Conservation (phyloP, 2,797 vertebrate species). For the Neosilurus mollespiculum region DNA sequence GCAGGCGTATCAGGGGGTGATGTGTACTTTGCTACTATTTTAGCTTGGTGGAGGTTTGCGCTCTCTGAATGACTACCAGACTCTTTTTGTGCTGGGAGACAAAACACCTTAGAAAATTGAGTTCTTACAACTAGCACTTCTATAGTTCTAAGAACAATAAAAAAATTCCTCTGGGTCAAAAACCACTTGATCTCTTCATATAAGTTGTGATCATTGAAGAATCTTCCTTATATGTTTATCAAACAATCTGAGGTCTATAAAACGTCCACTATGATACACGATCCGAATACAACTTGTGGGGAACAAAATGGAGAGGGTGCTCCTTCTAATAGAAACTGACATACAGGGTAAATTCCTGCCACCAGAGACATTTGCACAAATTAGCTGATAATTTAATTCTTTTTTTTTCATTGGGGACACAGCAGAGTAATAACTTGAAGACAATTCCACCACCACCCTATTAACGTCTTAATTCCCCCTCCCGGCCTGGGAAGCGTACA, state of each 20-base stretch:
- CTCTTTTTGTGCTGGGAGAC: no score
- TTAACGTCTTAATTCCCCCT: slow-evolving; percentile 85
- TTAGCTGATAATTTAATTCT: slow-evolving; percentile 88
- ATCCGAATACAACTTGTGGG: neutral
- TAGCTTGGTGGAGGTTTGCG: no score
- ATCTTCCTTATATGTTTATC: neutral
- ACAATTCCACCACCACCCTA: slow-evolving; percentile 77
- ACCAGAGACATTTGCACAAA: slow-evolving; percentile 79
- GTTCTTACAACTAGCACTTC: no score
- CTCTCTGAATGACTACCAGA: no score
- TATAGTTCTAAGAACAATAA: no score
- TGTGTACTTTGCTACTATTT: no score
- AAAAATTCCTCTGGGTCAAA: no score
- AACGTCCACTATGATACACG: neutral
- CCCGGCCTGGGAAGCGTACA: slow-evolving; percentile 39
- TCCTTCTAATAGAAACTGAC: slow-evolving; percentile 74
- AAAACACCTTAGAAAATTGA: no score
- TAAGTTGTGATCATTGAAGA: neutral
- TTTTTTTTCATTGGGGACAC: slow-evolving; percentile 82
- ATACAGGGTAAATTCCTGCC: slow-evolving; percentile 74
- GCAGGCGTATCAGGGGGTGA: no score
- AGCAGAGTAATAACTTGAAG: slow-evolving; percentile 78
- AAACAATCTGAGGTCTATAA: neutral
- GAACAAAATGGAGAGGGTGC: slow-evolving; percentile 52
- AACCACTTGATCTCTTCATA: neutral